phyloP scores from a whole-genome alignment of 2,888 invertebrate genomes.

The Heliconius ethilla region DNA sequence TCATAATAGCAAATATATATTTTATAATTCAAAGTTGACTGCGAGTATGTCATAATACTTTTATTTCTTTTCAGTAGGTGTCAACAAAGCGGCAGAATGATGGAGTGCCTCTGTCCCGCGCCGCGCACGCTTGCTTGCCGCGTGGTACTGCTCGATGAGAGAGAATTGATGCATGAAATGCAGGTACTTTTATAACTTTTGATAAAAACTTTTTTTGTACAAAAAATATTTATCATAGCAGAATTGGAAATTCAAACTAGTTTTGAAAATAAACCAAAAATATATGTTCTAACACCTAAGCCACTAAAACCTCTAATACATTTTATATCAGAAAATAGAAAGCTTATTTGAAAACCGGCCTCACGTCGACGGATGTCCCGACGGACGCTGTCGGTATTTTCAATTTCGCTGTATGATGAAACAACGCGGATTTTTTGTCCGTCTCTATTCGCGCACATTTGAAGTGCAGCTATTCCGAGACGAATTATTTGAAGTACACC shows the following conservation, averaged over 20 bases:
- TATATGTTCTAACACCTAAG: slow-evolving; percentile 26
- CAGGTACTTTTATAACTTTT: slow-evolving; percentile 83
- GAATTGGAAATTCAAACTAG: neutral
- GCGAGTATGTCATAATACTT: neutral
- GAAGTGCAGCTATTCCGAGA: slow-evolving; percentile 73
- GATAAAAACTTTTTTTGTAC: neutral
- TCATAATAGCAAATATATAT: neutral
- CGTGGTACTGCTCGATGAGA: slow-evolving; percentile 93
- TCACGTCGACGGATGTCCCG: slow-evolving; percentile 57
- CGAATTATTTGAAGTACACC: slow-evolving; percentile 77
- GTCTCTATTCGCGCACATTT: slow-evolving; percentile 65
- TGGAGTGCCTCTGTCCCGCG: slow-evolving; percentile 82
- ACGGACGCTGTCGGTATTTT: slow-evolving; percentile 67
- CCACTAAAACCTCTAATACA: slow-evolving; percentile 40
- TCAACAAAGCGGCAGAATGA: slow-evolving; percentile 63
- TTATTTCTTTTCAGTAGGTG: slow-evolving; percentile 40
- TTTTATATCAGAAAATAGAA: slow-evolving; percentile 52
- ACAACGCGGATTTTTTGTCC: slow-evolving; percentile 67
- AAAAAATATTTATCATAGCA: neutral
- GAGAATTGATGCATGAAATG: slow-evolving; percentile 93
- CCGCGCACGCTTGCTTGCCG: slow-evolving; percentile 88
- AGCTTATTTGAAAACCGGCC: slow-evolving; percentile 60
- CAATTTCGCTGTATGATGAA: slow-evolving; percentile 71
- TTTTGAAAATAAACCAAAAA: neutral
- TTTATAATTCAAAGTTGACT: neutral